Evolutionary conservation across 2,797 vertebrate genomes (phyloP), one percentile per base, ranked within the genome.

Genomic region (Babyrousa celebensis): DNA sequence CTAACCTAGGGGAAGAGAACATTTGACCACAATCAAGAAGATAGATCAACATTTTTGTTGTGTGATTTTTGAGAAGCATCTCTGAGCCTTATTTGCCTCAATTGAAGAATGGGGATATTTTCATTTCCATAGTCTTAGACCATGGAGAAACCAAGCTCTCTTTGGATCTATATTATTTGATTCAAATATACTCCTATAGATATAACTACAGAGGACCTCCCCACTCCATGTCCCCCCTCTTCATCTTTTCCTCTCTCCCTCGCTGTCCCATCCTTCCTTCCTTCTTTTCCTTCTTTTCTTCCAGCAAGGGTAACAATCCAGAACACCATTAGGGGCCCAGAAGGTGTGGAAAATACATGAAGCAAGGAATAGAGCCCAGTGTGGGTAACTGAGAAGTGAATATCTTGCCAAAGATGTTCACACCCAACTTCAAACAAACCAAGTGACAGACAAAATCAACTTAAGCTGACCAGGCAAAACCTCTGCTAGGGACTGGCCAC

Each of bases 261-360:
- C 36, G 3, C 36, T 36, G 36, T 4, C 36, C 36, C 36, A 4
- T 36, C 36, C 36, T 36, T 36, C 36, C 36, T 36, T n/a, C 15
- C 25, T 10, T 1, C 2, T 3, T 11, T 15, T 1, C 2, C 5
- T 11, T 15, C 29, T 20, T 32, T 25, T 16, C 16, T 43, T 14
- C 63, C 27, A 52, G 14, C 71, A 52, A 71, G 62, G 9, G 6
- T 0, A 25, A 12, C 6, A 3, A 52, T 29, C 21, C n/a, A 18
- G 83, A 72, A 62, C 6, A 9, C 40, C n/a, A 0, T 1, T 1
- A 6, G 48, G 20, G 58, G 29, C 2, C 21, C 36, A 62, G 60
- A 6, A 43, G 12, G n/a, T 0, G 5, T 11, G 10, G 23, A 5
- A 5, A 2, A 3, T 5, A 1, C 0, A 18, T 16, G 4, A 43